Conservation (phyloP, 2,888 invertebrate species). For the Nowickia ferox region DNA sequence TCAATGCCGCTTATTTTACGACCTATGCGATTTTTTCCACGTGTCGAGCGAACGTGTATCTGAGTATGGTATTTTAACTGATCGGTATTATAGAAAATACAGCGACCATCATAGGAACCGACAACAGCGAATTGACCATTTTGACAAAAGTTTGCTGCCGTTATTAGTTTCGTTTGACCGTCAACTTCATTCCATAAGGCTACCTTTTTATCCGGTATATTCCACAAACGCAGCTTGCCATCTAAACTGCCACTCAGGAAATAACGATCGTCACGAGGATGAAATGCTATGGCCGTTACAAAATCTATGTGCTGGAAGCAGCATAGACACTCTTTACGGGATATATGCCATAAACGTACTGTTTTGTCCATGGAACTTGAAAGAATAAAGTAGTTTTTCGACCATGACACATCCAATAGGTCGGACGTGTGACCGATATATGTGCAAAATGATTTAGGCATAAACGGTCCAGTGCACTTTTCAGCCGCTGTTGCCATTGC, state of each 20-base stretch:
- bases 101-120: constrained; percentile 98
- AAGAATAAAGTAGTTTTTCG: constrained; percentile 98
- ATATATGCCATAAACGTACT: constrained; percentile 98
- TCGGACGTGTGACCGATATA: constrained; percentile 98
- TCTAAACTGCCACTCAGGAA: constrained; percentile 98
- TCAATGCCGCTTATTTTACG: constrained; percentile 98
- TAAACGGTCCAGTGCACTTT: constrained; percentile 89
- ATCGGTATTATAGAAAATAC: constrained; percentile 99
- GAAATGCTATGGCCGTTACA: constrained; percentile 99
- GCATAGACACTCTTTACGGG: constrained; percentile 97
- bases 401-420: constrained; percentile 98
- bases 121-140: constrained; percentile 99
- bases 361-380: constrained; percentile 99
- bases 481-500: constrained; percentile 85
- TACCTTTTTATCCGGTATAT: constrained; percentile 99
- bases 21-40: constrained; percentile 97
- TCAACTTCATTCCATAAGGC: constrained; percentile 99
- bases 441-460: constrained; percentile 94
- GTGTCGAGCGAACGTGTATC: constrained; percentile 96
- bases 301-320: constrained; percentile 99
- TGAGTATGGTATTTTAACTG: constrained; percentile 99
- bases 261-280: constrained; percentile 94
- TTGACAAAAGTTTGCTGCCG: constrained; percentile 98
- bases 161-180: constrained; percentile 96
- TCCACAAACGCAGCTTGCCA: constrained; percentile 99